Evolutionary conservation across 2,113 vertebrate genomes (phyloP).

Genomic region (Psophia crepitans): DNA sequence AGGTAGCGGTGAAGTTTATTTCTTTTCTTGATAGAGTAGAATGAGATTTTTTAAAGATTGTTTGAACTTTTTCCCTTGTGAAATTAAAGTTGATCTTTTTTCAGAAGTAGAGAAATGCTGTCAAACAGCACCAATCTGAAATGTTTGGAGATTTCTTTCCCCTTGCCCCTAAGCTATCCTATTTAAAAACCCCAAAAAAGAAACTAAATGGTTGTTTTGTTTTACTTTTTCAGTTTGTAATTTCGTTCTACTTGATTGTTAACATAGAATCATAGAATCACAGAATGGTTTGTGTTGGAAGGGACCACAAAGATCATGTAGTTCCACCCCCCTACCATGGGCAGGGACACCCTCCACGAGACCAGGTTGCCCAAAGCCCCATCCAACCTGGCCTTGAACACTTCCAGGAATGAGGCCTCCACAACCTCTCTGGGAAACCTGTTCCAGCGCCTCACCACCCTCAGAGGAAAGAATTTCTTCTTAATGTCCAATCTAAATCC

Average conservation of each 20-base stretch:
- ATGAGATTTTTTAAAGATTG: neutral
- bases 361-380: too few species aligned
- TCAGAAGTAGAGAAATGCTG: neutral
- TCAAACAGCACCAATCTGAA: neutral
- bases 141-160: neutral
- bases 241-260: neutral
- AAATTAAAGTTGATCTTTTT: neutral
- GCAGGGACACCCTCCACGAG: too few species aligned
- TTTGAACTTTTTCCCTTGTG: neutral
- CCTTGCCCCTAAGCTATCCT: neutral
- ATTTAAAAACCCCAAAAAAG: neutral
- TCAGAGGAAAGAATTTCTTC: too few species aligned
- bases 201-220: neutral
- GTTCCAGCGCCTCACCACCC: too few species aligned
- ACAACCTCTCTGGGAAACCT: too few species aligned
- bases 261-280: too few species aligned
- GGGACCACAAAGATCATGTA: too few species aligned
- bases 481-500: too few species aligned
- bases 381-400: too few species aligned
- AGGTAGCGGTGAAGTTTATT: neutral
- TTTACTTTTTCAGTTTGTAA: neutral
- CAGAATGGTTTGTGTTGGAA: too few species aligned
- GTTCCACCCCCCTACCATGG: too few species aligned
- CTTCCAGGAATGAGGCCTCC: too few species aligned
- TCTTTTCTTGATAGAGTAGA: neutral